Base-by-base conservation (phyloP, 2,113 vertebrate genomes). In the Cheilinus undulatus region DNA sequence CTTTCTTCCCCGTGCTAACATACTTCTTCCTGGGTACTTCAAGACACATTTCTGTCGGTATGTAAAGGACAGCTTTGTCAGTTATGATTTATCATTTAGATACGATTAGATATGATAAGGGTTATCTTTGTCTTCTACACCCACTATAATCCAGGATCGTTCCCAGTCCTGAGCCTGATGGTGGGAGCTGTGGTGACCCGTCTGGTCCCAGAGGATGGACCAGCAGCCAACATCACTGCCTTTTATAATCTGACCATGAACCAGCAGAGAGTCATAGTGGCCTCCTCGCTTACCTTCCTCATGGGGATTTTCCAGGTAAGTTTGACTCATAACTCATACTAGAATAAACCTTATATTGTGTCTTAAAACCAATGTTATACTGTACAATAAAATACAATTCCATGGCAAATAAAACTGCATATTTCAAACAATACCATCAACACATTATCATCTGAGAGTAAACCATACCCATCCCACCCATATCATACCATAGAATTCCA, bases 11-110 rank as follows among this genome's bases (percentile, higher is more conserved):
- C 11, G 30, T 94, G 28, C 59, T 97, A 32, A 84, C 87, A 12
- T 99, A 98, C 90, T 94, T 97, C 83, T 92, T 98, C 83, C 90
- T 99, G 12, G 97, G 97, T 27, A 96, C 97, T 50, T 98, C 97
- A 6, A 95, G 90, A 78, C 97, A 98, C 76, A 96, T 98, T 86
- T 96, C 97, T 76, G 92, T 94, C 17, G 97, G 97, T 98, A 93
- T 90, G 96, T 84, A 3, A 19, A 20, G 14, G 20, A 61, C 38
- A 14, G 7, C 42, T 6, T 13, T 32, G 13, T 22, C 34, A 12
- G 24, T 59, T 62, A 66, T 59, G 17, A 36, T 60, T 27, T 77
- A 46, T 0, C 14, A 17, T 46, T 0, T 27, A 34, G 7, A 48
- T 60, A 28, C 57, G 43, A 61, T 4, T 30, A 17, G 15, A 27